Evolutionary conservation across 2,113 vertebrate genomes (phyloP).

Genomic region (Psammodynastes pulverulentus): DNA sequence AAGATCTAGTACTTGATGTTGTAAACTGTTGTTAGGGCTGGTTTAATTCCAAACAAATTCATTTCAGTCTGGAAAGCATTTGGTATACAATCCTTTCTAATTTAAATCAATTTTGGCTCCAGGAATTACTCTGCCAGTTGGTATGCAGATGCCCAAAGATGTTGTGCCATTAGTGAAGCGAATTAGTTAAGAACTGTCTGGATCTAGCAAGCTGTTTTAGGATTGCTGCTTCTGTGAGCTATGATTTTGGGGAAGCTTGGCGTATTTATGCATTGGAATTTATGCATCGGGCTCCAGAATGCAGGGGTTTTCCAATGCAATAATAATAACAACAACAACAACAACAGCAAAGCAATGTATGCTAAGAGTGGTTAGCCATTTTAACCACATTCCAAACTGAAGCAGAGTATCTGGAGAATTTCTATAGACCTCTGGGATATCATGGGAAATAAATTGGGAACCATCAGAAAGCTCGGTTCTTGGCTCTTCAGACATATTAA

Average conservation of each 20-base stretch:
- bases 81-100: conserved; percentile 38
- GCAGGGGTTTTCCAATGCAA: not conserved
- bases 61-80: conserved; percentile 2
- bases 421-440: not conserved
- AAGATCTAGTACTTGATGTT: conserved; percentile 25
- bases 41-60: conserved; percentile 28
- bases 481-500: not conserved
- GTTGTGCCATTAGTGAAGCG: conserved; percentile 6
- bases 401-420: not conserved
- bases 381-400: not conserved
- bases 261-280: not conserved
- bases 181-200: conserved; percentile 26
- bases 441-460: not conserved
- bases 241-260: not conserved
- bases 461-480: not conserved
- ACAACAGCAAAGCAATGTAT: not conserved
- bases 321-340: not conserved
- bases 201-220: not conserved
- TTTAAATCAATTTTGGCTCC: conserved; percentile 32
- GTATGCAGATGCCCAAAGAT: conserved; percentile 31
- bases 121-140: conserved; percentile 33
- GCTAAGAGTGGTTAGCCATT: not conserved
- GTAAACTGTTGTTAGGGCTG: conserved; percentile 13
- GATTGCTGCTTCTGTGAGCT: not conserved
- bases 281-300: not conserved